Base-by-base conservation (phyloP, 2,888 invertebrate species). In the Leptogaster cylindrica region DNA sequence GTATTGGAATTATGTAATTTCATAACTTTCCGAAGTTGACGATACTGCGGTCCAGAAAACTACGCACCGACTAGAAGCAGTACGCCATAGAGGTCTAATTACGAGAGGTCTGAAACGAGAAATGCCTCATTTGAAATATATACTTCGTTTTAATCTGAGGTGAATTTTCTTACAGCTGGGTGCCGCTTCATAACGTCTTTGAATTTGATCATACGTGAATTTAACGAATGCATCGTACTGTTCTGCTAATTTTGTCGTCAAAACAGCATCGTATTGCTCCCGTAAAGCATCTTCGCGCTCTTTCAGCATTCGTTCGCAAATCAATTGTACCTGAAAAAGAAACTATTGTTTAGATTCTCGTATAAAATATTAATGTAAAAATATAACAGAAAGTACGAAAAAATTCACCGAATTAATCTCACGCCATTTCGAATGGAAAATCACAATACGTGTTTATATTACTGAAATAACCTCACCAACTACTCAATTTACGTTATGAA, bases 191-290 rank as follows among this genome's bases (percentile, higher is more conserved):
- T 84, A 89, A 76, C 88, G 86, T 82, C 87, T 90, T 79, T 92
- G 92, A 77, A 98, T 92, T 86, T 98, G 97, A 84, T 99, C 98
- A 76, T 94, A 91, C 75, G 97, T 97, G 83, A 98, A 98, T 83
- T 95, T 95, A 71, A 97, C 95, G 82, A 98, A 99, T 77, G 97
- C 94, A 82, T 98, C 97, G 79, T 98, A 98, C 83, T 98, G 97
- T 84, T 99, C 98, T 70, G 96, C 93, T 74, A 99, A 87, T 84
- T 97, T 97, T 79, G 88, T 88, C 80, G 90, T 92, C 76, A 99
- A 87, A 75, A 95, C 95, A 72, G 90, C 87, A 82, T 98, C 96
- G 80, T 97, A 98, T 83, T 97, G 95, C 78, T 93, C 91, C 78
- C 95, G 89, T 74, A 99, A 89, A 77, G 95, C 91, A 71, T 89